Evolutionary conservation across 1,140 invertebrate species (phyloP).

Genomic region (Ooceraea biroi): DNA sequence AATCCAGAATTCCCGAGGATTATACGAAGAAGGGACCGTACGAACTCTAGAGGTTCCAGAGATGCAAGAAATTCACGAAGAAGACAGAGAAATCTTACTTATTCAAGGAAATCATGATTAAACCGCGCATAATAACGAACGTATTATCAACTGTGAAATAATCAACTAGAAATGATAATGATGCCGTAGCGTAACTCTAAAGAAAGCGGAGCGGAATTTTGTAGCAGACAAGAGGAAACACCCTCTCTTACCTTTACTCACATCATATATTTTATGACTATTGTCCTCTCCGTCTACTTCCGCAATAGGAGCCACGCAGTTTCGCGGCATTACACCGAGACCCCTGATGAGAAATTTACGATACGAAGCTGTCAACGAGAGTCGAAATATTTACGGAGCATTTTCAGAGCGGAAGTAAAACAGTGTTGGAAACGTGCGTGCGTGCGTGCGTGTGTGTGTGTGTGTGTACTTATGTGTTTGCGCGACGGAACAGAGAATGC

Average conservation of each 20-base stretch:
- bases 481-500: neutral
- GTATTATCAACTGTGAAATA: too few relatives aligned
- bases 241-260: constrained; percentile 2
- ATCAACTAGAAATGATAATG: too few relatives aligned
- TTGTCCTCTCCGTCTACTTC: neutral
- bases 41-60: neutral
- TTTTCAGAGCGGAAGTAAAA: constrained; percentile 1
- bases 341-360: constrained; percentile 7
- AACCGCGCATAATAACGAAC: too few relatives aligned
- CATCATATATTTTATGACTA: neutral
- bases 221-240: neutral
- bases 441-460: neutral
- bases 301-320: neutral
- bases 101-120: too few relatives aligned
- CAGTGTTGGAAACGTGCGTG: neutral
- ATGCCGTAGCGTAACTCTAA: neutral
- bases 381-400: constrained; percentile 20
- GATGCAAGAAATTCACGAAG: neutral
- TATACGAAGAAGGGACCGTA: neutral
- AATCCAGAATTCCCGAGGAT: neutral
- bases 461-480: too few relatives aligned
- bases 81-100: too few relatives aligned
- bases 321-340: neutral
- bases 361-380: neutral
- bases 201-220: neutral